A percentile compares a stretch with the other conserved stretches of the same genome.
phyloP scores from a whole-genome alignment of 2,888 invertebrate genomes.

The Polydrusus cervinus region DNA sequence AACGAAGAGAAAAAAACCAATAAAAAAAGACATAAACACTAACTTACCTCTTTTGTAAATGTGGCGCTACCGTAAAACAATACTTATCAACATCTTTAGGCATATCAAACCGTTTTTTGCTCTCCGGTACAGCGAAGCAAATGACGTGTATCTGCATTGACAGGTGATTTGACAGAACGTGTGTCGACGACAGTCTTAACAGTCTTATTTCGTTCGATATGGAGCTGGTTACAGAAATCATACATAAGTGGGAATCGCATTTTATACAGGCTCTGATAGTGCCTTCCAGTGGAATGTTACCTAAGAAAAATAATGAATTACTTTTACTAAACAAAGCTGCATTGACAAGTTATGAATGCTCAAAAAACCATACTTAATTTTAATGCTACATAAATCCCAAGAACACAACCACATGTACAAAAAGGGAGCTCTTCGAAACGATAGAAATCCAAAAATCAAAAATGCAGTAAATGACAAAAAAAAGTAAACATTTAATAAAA shows the following conservation, averaged over 20 bases:
- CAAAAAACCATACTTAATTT: too few relatives aligned
- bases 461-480: too few relatives aligned
- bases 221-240: constrained; percentile 78
- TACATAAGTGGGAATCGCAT: constrained; percentile 69
- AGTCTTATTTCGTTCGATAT: constrained; percentile 80
- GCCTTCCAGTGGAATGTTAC: constrained; percentile 76
- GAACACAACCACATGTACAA: too few relatives aligned
- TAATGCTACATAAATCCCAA: too few relatives aligned
- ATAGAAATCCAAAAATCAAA: too few relatives aligned
- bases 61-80: constrained; percentile 69
- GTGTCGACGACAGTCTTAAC: constrained; percentile 78
- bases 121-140: constrained; percentile 72
- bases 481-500: too few relatives aligned
- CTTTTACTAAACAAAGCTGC: too few relatives aligned
- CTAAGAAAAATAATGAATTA: constrained; percentile 39
- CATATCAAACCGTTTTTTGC: constrained; percentile 63
- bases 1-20: too few relatives aligned
- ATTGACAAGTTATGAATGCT: too few relatives aligned
- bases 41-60: constrained; percentile 68
- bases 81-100: constrained; percentile 68
- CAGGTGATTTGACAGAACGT: constrained; percentile 78
- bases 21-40: too few relatives aligned
- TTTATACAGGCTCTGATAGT: constrained; percentile 73
- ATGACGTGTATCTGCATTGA: constrained; percentile 74
- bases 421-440: too few relatives aligned